Percentiles rank a stretch among this genome's conserved stretches.
Evolutionary conservation across 2,113 vertebrate species (phyloP).

Genomic region (Xyrauchen texanus): DNA sequence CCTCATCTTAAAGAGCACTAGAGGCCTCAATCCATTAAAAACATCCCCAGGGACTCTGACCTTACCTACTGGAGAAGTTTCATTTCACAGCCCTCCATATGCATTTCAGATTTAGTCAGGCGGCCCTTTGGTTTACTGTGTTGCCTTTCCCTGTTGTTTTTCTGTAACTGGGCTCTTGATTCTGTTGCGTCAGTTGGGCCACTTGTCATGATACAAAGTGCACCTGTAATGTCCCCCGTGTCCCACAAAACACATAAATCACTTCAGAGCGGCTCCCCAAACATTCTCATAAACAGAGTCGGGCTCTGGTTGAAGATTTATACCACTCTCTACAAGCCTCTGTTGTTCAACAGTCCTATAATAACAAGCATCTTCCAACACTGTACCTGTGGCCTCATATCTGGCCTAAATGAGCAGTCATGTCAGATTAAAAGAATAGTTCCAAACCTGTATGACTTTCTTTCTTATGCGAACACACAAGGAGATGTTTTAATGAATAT

Average conservation of each 20-base stretch:
- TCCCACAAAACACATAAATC: slow-evolving; percentile 63
- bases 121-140: slow-evolving; percentile 33
- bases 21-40: slow-evolving; percentile 43
- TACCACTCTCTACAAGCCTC: slow-evolving; percentile 42
- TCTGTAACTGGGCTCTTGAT: slow-evolving; percentile 60
- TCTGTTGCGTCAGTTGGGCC: slow-evolving; percentile 62
- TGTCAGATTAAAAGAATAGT: not conserved
- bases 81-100: slow-evolving; percentile 37
- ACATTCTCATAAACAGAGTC: slow-evolving; percentile 55
- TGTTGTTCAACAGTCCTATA: slow-evolving; percentile 43
- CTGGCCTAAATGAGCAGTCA: slow-evolving; percentile 43
- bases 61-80: slow-evolving; percentile 44
- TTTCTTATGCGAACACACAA: too few relatives aligned
- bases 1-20: slow-evolving; percentile 26
- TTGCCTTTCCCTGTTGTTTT: slow-evolving; percentile 58
- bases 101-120: slow-evolving; percentile 52
- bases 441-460: too few relatives aligned
- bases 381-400: slow-evolving; percentile 55
- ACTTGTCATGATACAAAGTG: slow-evolving; percentile 54
- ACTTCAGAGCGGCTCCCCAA: slow-evolving; percentile 47
- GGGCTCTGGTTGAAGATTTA: slow-evolving; percentile 37
- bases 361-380: slow-evolving; percentile 42
- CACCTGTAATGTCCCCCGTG: slow-evolving; percentile 65
- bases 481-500: too few relatives aligned
- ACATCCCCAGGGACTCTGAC: slow-evolving; percentile 37